Evolutionary conservation across 2,888 invertebrate genomes (phyloP), one percentile per base, ranked within the genome.

Genomic region (Rotaria macrura): DNA sequence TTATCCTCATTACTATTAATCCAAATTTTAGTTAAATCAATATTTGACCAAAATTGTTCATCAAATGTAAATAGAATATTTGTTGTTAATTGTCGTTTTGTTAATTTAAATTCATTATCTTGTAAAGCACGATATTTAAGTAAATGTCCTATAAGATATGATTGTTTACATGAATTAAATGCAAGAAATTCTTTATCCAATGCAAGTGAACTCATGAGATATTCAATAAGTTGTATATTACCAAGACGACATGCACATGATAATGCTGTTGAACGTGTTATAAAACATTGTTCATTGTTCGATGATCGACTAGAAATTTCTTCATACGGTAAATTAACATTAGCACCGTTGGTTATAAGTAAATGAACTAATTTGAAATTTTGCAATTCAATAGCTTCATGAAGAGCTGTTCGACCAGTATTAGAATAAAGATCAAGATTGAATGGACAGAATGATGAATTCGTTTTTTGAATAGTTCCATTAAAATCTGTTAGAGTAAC

Each of bases 401-500:
- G 86, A 54, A 86, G 83, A 29, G 84, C 84, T 25, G 86, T 84
- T 52, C 84, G 47, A 14, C 86, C 86, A 54, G 47, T 84, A 47
- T 79, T 86, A 4, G 86, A 86, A 84, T 86, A 85, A n/a, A 79
- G 29, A 54, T 86, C 84, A n/a, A 86, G 40, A 84, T 86, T 84
- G 14, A 86, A 74, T 23, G 86, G 86, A 79, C 84, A 84, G 29
- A 86, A 86, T 25, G n/a, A 23, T 52, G 52, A 34, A 34, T n/a
- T 84, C 1, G 40, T 38, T 52, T n/a, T 34, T 34, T 83, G 49
- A 47, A 52, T n/a, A 29, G 23, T 83, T 83, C 29, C 7, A 29
- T 83, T 65, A 17, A 55, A 49, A 57, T 85, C 85, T 1, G 85
- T 14, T 34, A 83, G 83, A 20, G 83, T 74, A 14, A n/a, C 52